Base-by-base conservation (phyloP, 2,888 invertebrate genomes). In the Pegoplata infirma region DNA sequence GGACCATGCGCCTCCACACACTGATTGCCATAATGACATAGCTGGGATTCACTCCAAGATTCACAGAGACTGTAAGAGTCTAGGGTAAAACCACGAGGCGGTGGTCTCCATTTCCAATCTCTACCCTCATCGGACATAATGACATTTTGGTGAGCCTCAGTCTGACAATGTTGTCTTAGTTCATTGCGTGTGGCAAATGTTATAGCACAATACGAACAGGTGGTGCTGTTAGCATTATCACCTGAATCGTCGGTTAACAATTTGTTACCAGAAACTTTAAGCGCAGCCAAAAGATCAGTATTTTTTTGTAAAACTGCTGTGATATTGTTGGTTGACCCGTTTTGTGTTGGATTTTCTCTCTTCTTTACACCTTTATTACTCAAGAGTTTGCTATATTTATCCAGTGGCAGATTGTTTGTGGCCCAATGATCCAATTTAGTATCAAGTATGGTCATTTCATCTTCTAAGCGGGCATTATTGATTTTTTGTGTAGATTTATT, bases 1-100 rank as follows among this genome's bases (percentile, higher is more conserved):
- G 91, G 87, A 1, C 94, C 93, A 85, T 95, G 95, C 1, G 95
- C 95, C 85, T 93, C 93, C 8, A 93, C 93, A 86, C 95, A 95
- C 84, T 93, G 93, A 56, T 92, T 91, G 16, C 94, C 94, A 84
- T 93, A 93, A 56, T 93, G 91, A 85, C 95, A 95, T 47, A 90
- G 89, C 51, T 91, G 91, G 40, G 90, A 89, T 80, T 91, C 91
- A 44, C 85, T 87, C 87, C 91, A 93, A 84, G 91, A 91, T 82
- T 92, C 92, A 87, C 94, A 94, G 25, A 93, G 86, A 8, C 90
- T 90, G 84, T 94, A 94, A 5, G 92, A 92, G 81, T 93, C 93
- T 19, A 92, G 90, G 6, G 92, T 92, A 79, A 92, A 91, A 5
- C 94, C 94, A 72, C 94, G 90, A 21, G 94, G 94, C 40, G 94